These are phyloP conservation scores for Camelus bactrianus DNA, from an alignment of 2,113 vertebrate species.

Conservation along the genomic window DNA sequence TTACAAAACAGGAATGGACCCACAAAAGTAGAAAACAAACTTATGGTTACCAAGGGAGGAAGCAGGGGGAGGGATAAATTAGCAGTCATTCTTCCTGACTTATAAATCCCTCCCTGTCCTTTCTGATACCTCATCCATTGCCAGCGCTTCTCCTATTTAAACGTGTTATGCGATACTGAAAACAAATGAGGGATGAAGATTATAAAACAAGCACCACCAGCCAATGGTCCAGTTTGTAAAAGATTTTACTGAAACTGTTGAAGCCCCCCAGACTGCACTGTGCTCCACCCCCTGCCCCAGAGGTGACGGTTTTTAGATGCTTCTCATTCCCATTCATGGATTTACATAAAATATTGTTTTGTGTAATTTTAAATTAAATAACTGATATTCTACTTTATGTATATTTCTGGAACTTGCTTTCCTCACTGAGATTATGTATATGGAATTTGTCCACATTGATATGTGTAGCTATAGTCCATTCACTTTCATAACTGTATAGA, in stretches of 20 bases:
- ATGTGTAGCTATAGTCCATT: no score
- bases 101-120: no score
- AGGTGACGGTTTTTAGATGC: background rate
- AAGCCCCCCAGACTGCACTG: background rate
- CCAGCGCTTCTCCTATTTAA: background rate
- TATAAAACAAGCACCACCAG: no score
- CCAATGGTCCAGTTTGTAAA: background rate
- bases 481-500: background rate
- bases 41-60: background rate
- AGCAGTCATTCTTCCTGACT: background rate
- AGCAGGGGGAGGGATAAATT: no score
- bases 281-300: background rate
- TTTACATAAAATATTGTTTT: background rate
- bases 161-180: background rate
- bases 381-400: background rate
- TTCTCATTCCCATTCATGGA: no score
- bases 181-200: no score
- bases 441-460: background rate
- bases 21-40: background rate
- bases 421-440: background rate
- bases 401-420: background rate
- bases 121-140: rapidly evolving
- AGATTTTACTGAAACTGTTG: background rate
- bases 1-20: background rate
- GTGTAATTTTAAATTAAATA: background rate